Conservation (phyloP, 2,797 vertebrate genomes). For the Spheniscus humboldti region DNA sequence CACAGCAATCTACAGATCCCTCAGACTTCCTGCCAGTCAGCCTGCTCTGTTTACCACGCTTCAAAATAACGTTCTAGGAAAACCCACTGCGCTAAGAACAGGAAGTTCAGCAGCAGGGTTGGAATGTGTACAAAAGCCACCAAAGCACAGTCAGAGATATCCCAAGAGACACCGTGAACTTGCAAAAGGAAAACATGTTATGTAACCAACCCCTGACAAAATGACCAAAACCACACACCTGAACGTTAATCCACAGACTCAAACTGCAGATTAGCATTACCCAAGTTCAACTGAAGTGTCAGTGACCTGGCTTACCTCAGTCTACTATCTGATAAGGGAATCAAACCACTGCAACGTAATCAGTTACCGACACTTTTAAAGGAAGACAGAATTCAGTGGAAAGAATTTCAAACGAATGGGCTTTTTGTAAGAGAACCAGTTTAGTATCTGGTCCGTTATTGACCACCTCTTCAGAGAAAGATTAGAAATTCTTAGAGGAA, state of each 20-base stretch:
- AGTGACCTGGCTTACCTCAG: neutral
- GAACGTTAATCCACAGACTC: neutral
- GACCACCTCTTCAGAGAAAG: neutral
- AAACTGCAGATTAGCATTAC: neutral
- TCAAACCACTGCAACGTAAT: neutral
- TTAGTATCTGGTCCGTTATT: neutral
- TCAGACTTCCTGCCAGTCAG: conserved; percentile 19
- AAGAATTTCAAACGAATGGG: neutral
- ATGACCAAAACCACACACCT: conserved; percentile 41
- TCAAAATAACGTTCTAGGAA: conserved; percentile 74
- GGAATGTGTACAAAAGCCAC: conserved; percentile 58
- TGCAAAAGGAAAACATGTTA: conserved; percentile 32
- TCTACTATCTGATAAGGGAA: neutral
- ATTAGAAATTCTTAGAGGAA: neutral
- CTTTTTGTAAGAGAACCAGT: neutral
- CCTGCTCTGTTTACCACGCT: conserved; percentile 10
- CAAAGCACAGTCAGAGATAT: neutral
- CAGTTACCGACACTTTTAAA: neutral
- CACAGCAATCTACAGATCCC: neutral
- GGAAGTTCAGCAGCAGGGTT: conserved; percentile 65
- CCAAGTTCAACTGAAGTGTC: neutral
- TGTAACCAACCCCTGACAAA: neutral
- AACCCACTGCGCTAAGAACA: conserved; percentile 52
- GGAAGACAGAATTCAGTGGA: neutral
- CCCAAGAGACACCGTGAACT: conserved; percentile 52